Evolutionary conservation across 2,888 invertebrate species (phyloP).

Genomic region (Epicampocera succincta): DNA sequence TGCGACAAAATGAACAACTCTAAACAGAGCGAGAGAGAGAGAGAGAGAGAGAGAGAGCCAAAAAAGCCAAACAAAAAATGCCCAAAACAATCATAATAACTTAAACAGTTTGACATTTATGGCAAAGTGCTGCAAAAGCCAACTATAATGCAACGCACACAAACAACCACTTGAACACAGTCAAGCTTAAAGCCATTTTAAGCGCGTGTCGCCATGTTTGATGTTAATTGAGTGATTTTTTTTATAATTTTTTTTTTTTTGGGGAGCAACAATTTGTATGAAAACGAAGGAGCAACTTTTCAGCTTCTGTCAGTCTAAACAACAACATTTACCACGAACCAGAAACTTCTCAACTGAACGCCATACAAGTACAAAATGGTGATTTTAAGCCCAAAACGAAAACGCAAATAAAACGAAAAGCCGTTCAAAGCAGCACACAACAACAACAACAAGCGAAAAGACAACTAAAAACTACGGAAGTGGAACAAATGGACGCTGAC

Average conservation of each 20-base stretch:
- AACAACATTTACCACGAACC: slow-evolving; percentile 36
- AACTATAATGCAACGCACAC: slow-evolving; percentile 11
- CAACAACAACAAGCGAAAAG: background rate
- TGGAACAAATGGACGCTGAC: slow-evolving; percentile 62
- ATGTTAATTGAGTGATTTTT: slow-evolving; percentile 69
- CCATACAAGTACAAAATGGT: slow-evolving; percentile 59
- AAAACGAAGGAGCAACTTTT: slow-evolving; percentile 42
- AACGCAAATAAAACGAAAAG: slow-evolving; percentile 4
- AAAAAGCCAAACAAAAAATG: slow-evolving; percentile 12
- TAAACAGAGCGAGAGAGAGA: too few relatives aligned
- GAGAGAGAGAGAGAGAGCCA: too few relatives aligned
- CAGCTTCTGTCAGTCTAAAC: slow-evolving; percentile 28
- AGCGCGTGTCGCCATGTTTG: slow-evolving; percentile 65
- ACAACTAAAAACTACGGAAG: slow-evolving; percentile 50
- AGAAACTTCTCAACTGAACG: slow-evolving; percentile 41
- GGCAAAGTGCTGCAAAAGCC: slow-evolving; percentile 61
- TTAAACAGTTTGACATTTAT: slow-evolving; percentile 66
- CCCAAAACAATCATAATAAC: slow-evolving; percentile 66
- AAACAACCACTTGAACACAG: slow-evolving; percentile 6
- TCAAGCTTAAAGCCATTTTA: slow-evolving; percentile 24
- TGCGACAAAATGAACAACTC: slow-evolving; percentile 7
- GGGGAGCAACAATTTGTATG: slow-evolving; percentile 55
- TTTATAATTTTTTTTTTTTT: too few relatives aligned
- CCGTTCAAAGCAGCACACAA: too few relatives aligned
- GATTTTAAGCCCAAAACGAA: slow-evolving; percentile 51